Evolutionary conservation across 2,113 vertebrate species (phyloP), one percentile per base, ranked within the genome.

Genomic region (Oreocharis arfaki): DNA sequence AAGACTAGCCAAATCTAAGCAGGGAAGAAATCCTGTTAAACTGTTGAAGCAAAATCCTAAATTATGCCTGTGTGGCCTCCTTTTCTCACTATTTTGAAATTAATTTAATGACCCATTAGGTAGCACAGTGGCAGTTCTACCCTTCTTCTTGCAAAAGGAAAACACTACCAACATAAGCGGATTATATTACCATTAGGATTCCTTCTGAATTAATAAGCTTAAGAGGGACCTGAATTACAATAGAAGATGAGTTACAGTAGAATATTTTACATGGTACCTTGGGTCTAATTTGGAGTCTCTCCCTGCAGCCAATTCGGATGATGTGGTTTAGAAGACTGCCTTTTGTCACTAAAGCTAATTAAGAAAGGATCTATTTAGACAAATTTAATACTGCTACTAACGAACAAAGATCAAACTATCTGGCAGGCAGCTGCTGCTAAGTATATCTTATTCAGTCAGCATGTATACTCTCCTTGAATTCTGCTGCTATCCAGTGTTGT

Each of bases 321-420:
- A 95, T 60, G 33, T 3, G 2, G 22, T 79, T 91, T 73, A 55
- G 42, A 87, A 90, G 23, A 5, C 11, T 50, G 26, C 20, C 55
- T 92, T 93, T 95, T 93, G 69, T 89, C 70, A 87, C 47, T 46
- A 47, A 44, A 91, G 46, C 27, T 96, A 76, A 91, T 83, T 80
- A 90, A 26, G 11, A 76, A 87, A 95, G 55, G 33, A 17, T 86
- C 26, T 44, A n/a, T 83, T 94, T 88, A 90, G 82, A 37, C 50
- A 88, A 77, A 83, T 86, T 63, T 80, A 91, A 88, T 79, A 46
- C 75, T 85, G 24, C 71, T 81, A 27, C 75, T 89, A 94, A 81
- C 60, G 71, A 93, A 80, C 16, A 50, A 93, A 87, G 52, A 61
- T 69, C 44, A 64, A 52, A 84, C 20, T 94, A 74, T 71, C 46